A percentile compares a stretch with the other conserved stretches of the same genome.
Conservation (phyloP, 2,888 invertebrate genomes). For the Apodemia zela region DNA sequence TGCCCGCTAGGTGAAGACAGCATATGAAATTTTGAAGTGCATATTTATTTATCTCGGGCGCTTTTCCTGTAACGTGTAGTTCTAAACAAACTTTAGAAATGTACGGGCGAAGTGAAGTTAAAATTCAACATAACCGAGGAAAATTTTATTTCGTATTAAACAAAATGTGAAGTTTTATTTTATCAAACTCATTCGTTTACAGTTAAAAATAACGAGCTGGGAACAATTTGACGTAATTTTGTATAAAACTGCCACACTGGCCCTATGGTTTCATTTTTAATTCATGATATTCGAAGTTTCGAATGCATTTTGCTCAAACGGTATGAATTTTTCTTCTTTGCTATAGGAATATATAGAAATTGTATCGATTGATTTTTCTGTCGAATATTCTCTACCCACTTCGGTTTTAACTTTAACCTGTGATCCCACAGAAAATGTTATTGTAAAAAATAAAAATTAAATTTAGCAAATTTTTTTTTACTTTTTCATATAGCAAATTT, state of each 20-base stretch:
- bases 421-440: too few relatives aligned
- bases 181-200: neutral
- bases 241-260: neutral
- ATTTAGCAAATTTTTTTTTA: too few relatives aligned
- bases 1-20: neutral
- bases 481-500: too few relatives aligned
- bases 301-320: neutral
- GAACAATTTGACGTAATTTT: neutral
- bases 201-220: neutral
- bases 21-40: conserved; percentile 12
- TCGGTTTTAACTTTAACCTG: too few relatives aligned
- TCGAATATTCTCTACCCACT: too few relatives aligned
- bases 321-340: neutral
- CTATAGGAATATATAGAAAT: too few relatives aligned
- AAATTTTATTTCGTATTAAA: neutral
- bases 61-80: conserved; percentile 10
- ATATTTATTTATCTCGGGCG: conserved; percentile 4
- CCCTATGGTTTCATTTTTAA: neutral
- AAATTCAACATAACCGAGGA: conserved; percentile 31
- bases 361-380: too few relatives aligned
- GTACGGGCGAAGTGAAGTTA: conserved; percentile 32
- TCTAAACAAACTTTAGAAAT: conserved; percentile 22
- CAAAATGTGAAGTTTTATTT: neutral
- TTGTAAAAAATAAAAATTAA: too few relatives aligned
- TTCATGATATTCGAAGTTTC: neutral